Conservation (phyloP, 2,797 vertebrate genomes). For the Pseudomugil tenellus region DNA sequence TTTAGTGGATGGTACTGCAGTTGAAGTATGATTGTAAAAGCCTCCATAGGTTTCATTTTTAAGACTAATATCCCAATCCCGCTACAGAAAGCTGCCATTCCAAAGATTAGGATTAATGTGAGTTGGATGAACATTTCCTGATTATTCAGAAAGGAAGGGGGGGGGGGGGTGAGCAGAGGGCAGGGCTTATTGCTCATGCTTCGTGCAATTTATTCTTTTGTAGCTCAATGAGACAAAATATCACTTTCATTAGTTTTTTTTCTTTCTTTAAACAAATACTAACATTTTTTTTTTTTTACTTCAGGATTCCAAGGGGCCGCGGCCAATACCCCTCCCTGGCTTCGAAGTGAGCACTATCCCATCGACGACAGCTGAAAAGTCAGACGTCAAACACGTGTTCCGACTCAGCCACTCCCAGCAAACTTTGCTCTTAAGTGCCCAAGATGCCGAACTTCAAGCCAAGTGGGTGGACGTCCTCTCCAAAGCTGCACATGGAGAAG, state of each 20-base stretch:
- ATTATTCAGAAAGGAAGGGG: slow-evolving; percentile 57
- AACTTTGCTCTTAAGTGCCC: slow-evolving; percentile 84
- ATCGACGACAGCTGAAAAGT: slow-evolving; percentile 76
- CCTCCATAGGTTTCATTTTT: slow-evolving; percentile 57
- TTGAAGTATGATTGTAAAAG: slow-evolving; percentile 56
- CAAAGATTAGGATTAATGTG: slow-evolving; percentile 75
- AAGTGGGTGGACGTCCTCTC: slow-evolving; percentile 88
- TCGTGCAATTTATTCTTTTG: slow-evolving; percentile 19
- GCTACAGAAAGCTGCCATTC: slow-evolving; percentile 63
- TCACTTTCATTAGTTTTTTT: neutral
- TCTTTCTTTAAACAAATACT: neutral
- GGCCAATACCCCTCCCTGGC: slow-evolving; percentile 83
- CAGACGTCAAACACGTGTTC: slow-evolving; percentile 81
- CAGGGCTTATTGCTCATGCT: slow-evolving; percentile 31
- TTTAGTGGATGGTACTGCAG: slow-evolving; percentile 20
- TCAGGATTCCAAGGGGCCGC: slow-evolving; percentile 81
- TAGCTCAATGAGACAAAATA: slow-evolving; percentile 17
- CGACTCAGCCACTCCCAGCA: slow-evolving; percentile 87
- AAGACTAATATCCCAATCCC: slow-evolving; percentile 69
- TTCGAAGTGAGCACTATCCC: slow-evolving; percentile 77
- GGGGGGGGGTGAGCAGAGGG: slow-evolving; percentile 24
- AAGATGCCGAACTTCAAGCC: slow-evolving; percentile 84
- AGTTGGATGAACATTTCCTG: slow-evolving; percentile 61
- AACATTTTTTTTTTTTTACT: neutral
- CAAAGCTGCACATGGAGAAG: slow-evolving; percentile 78